Conservation (phyloP, 37 sponge, comb jelly and placozoan genomes). For the Halisarca cf. caerulea region DNA sequence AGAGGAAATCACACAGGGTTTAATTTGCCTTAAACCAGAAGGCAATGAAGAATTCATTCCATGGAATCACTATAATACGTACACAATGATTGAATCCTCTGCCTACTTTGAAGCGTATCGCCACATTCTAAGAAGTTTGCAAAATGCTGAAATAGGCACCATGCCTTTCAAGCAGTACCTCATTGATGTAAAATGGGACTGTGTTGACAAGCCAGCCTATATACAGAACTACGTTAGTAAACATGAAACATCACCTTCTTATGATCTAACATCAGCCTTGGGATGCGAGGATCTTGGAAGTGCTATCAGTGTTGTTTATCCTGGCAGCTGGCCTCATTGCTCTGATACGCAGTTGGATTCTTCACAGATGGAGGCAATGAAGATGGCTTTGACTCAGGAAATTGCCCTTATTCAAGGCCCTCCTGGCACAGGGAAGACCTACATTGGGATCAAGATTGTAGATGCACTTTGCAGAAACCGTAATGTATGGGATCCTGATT, state of each 20-base stretch:
- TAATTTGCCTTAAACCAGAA: constrained; percentile 63
- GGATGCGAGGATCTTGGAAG: neutral
- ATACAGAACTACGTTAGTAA: neutral
- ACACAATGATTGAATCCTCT: constrained; percentile 70
- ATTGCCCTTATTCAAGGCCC: constrained; percentile 93
- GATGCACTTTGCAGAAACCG: constrained; percentile 57
- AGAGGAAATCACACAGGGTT: constrained; percentile 39
- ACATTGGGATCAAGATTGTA: constrained; percentile 77
- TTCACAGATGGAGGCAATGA: constrained; percentile 76
- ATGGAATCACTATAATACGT: constrained; percentile 29
- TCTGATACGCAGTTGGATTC: constrained; percentile 43
- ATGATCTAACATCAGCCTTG: neutral
- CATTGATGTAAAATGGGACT: constrained; percentile 27
- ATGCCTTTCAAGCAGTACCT: constrained; percentile 68
- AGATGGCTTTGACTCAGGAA: constrained; percentile 73
- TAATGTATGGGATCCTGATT: constrained; percentile 47
- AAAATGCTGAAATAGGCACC: constrained; percentile 28
- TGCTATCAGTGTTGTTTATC: neutral
- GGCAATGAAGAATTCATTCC: constrained; percentile 30
- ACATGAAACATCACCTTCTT: neutral
- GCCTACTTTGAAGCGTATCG: constrained; percentile 93
- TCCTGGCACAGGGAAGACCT: constrained; percentile 96
- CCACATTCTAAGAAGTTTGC: constrained; percentile 62
- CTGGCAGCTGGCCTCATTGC: constrained; percentile 48
- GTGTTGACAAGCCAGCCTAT: constrained; percentile 36